phyloP scores from a whole-genome alignment of 1,140 invertebrate species.

The Cydia amplana region DNA sequence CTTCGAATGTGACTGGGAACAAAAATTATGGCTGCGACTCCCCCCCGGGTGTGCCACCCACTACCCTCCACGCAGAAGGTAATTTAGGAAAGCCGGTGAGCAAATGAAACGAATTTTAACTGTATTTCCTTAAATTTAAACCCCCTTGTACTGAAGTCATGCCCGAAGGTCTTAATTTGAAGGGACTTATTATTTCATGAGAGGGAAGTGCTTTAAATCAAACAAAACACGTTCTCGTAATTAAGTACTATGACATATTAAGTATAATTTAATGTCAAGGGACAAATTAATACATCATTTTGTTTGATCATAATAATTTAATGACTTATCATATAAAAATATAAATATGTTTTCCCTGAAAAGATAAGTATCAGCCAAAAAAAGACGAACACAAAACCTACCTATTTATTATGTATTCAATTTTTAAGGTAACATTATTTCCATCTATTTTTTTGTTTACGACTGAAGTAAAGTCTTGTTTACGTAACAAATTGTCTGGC shows the following conservation, averaged over 20 bases:
- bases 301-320: neutral
- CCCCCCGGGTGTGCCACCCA: slow-evolving; percentile 34
- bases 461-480: neutral
- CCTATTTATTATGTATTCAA: neutral
- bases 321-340: neutral
- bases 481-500: slow-evolving; percentile 6
- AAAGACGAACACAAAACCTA: neutral
- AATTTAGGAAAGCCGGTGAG: slow-evolving; percentile 45
- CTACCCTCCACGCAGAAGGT: slow-evolving; percentile 36
- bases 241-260: slow-evolving; percentile 4
- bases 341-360: no score
- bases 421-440: slow-evolving; percentile 2
- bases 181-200: slow-evolving; percentile 18
- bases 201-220: slow-evolving; percentile 3
- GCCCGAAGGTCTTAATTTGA: slow-evolving; percentile 25
- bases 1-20: slow-evolving; percentile 46
- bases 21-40: slow-evolving; percentile 48
- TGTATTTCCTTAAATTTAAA: slow-evolving; percentile 33
- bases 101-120: slow-evolving; percentile 32
- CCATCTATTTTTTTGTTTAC: neutral
- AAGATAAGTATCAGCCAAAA: no score
- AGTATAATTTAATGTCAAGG: neutral
- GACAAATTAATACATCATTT: neutral
- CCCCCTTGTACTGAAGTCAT: slow-evolving; percentile 29
- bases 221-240: neutral